Evolutionary conservation across 1,140 invertebrate genomes (phyloP).

Genomic region (Oryctes rhinoceros): DNA sequence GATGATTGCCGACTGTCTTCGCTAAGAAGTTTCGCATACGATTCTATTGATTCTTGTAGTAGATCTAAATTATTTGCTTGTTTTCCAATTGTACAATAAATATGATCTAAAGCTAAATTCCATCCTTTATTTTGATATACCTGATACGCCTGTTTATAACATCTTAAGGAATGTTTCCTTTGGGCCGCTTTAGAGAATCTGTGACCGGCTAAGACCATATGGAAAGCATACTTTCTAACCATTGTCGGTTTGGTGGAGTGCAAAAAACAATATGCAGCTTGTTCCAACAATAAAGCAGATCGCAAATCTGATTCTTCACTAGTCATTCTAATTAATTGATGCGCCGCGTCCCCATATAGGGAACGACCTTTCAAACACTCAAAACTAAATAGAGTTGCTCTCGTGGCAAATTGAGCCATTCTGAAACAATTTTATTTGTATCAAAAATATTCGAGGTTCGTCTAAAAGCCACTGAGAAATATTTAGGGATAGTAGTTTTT

Average conservation of each 20-base stretch:
- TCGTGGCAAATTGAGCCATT: constrained; percentile 88
- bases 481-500: too few relatives aligned
- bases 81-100: constrained; percentile 91
- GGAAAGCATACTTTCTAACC: constrained; percentile 96
- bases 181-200: constrained; percentile 92
- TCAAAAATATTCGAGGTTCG: too few relatives aligned
- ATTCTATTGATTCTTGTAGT: constrained; percentile 76
- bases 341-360: constrained; percentile 87
- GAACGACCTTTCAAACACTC: constrained; percentile 83
- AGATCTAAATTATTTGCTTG: constrained; percentile 84
- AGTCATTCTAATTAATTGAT: constrained; percentile 93
- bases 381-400: constrained; percentile 87
- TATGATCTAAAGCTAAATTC: constrained; percentile 93
- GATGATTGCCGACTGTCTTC: constrained; percentile 78
- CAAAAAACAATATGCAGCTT: constrained; percentile 94
- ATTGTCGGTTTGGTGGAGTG: constrained; percentile 73
- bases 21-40: constrained; percentile 82
- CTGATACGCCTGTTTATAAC: constrained; percentile 92
- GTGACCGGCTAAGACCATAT: constrained; percentile 94
- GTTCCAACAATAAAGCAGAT: constrained; percentile 92
- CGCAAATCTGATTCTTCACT: constrained; percentile 92
- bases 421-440: constrained; percentile 61
- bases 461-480: too few relatives aligned
- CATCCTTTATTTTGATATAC: constrained; percentile 84
- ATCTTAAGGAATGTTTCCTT: constrained; percentile 87